phyloP scores from a whole-genome alignment of 2,797 vertebrate genomes.

The Aphelocoma californica region DNA sequence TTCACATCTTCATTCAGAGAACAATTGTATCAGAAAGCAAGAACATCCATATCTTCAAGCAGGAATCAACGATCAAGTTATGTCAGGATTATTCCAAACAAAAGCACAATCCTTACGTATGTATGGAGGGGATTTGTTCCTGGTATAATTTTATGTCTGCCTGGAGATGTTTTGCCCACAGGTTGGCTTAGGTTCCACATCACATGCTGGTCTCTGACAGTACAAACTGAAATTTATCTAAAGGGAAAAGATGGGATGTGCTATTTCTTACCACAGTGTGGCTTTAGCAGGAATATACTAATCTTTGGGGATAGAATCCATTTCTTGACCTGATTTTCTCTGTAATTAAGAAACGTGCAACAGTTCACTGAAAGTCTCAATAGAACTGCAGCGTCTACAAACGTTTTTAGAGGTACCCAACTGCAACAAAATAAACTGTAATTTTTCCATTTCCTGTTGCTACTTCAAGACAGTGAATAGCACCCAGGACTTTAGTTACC shows the following conservation, averaged over 20 bases:
- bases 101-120: background rate
- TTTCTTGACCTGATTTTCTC: conserved; percentile 48
- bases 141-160: background rate
- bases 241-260: background rate
- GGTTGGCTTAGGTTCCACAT: background rate
- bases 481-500: conserved; percentile 33
- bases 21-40: background rate
- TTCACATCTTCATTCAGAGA: conserved; percentile 33
- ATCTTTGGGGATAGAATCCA: conserved; percentile 13
- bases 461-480: conserved; percentile 12
- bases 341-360: conserved; percentile 23
- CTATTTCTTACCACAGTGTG: background rate
- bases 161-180: background rate
- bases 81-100: background rate
- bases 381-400: background rate
- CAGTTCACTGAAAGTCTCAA: conserved; percentile 6
- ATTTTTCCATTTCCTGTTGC: conserved; percentile 25
- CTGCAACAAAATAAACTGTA: conserved; percentile 14
- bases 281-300: background rate
- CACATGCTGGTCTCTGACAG: background rate
- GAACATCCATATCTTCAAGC: conserved; percentile 19
- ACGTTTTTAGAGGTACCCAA: background rate
- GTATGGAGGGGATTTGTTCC: background rate
- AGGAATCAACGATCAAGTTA: background rate
- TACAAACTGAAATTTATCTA: background rate